phyloP scores from a whole-genome alignment of 2,888 invertebrate species.

The Anoplius nigerrimus region DNA sequence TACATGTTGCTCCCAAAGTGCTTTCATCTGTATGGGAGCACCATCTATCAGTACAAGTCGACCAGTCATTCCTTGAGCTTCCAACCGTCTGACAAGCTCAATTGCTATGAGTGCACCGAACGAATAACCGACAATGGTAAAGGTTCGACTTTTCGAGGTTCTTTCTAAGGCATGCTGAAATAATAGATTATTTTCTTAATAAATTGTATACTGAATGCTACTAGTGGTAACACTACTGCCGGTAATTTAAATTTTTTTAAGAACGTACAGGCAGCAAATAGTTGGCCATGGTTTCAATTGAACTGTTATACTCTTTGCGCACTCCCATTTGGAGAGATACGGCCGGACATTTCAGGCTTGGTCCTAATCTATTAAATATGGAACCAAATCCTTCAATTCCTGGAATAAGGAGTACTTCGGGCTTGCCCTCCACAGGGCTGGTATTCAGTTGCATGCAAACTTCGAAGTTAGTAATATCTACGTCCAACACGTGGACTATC shows the following conservation, averaged over 20 bases:
- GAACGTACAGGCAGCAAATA: constrained; percentile 77
- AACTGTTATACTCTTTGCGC: constrained; percentile 67
- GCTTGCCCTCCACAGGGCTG: constrained; percentile 46
- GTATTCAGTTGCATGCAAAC: constrained; percentile 51
- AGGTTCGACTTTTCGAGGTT: constrained; percentile 70
- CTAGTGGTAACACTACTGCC: no score
- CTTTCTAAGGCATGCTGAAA: constrained; percentile 79
- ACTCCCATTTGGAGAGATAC: constrained; percentile 55
- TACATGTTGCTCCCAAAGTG: constrained; percentile 76
- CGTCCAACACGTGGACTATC: constrained; percentile 13
- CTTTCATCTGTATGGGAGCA: constrained; percentile 83
- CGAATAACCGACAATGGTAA: constrained; percentile 91
- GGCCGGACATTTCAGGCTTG: constrained; percentile 67
- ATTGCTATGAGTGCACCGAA: constrained; percentile 88
- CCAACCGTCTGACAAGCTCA: constrained; percentile 85
- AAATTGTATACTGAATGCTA: no score
- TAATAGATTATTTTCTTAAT: neutral
- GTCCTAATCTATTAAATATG: constrained; percentile 64
- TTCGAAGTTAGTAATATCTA: constrained; percentile 22
- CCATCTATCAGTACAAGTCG: constrained; percentile 89
- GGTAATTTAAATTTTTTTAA: neutral
- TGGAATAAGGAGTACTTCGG: constrained; percentile 69
- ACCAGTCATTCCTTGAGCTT: constrained; percentile 81
- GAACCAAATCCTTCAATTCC: constrained; percentile 72
- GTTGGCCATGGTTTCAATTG: constrained; percentile 77